Evolutionary conservation across 2,113 vertebrate species (phyloP).

Genomic region (Hippocampus mohnikei): DNA sequence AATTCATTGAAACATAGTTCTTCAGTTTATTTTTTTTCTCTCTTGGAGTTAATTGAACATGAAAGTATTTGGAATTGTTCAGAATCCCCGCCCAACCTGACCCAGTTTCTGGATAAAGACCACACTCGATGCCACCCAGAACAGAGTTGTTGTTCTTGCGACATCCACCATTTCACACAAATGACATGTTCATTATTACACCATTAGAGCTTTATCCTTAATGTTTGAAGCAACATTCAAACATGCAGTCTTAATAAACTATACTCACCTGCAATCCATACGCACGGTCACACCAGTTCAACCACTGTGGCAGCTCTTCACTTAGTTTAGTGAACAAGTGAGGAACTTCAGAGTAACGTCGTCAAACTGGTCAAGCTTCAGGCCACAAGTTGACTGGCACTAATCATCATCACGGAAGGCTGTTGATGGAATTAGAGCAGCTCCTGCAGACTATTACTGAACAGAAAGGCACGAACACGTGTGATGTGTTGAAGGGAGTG

Average conservation of each 20-base stretch:
- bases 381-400: conserved; percentile 62
- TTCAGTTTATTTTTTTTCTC: not conserved
- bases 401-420: conserved; percentile 72
- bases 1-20: not conserved
- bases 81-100: no score
- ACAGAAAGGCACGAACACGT: conserved; percentile 77
- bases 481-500: conserved; percentile 51
- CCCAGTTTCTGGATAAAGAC: no score
- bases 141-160: no score
- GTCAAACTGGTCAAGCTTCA: conserved; percentile 59
- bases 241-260: not conserved
- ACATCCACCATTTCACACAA: no score
- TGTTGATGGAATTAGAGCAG: conserved; percentile 78
- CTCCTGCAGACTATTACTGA: conserved; percentile 82
- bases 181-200: no score
- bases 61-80: no score
- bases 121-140: no score
- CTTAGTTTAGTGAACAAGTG: conserved; percentile 40
- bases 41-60: no score
- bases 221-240: conserved; percentile 24
- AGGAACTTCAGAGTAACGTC: conserved; percentile 69
- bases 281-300: conserved; percentile 25
- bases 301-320: conserved; percentile 22
- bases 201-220: conserved; percentile 28
- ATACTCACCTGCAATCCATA: conserved; percentile 1